phyloP scores from a whole-genome alignment of 2,113 vertebrate species.

The Vanacampus margaritifer region DNA sequence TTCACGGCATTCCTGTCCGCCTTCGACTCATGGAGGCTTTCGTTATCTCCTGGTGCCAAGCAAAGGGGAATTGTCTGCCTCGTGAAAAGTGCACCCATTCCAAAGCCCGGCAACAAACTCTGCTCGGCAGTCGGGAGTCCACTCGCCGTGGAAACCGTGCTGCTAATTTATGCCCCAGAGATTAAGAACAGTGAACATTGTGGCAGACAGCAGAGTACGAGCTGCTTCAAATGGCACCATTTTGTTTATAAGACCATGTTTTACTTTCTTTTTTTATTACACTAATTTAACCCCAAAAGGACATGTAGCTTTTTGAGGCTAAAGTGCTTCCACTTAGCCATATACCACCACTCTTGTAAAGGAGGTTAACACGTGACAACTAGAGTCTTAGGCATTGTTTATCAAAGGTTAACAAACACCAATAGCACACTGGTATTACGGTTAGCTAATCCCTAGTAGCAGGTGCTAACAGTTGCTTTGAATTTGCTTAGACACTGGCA shows the following conservation, averaged over 20 bases:
- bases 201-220: conserved; percentile 52
- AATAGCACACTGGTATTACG: too few species aligned
- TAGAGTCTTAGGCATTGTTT: too few species aligned
- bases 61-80: conserved; percentile 49
- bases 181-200: conserved; percentile 48
- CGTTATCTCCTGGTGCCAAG: conserved; percentile 58
- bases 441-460: too few species aligned
- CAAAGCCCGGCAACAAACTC: conserved; percentile 49
- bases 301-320: too few species aligned
- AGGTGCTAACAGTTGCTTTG: too few species aligned
- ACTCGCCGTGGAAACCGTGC: conserved; percentile 54
- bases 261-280: conserved; percentile 17
- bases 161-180: conserved; percentile 64
- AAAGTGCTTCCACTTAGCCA: too few species aligned
- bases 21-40: conserved; percentile 63
- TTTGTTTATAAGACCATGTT: conserved; percentile 2
- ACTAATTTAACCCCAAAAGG: conserved; percentile 28
- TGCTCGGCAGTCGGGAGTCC: conserved; percentile 39
- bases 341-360: too few species aligned
- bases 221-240: conserved; percentile 24
- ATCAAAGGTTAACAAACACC: too few species aligned
- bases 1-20: conserved; percentile 68
- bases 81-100: conserved; percentile 63
- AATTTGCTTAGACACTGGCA: background rate
- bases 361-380: too few species aligned